A percentile compares a stretch with the other conserved stretches of the same genome.
Conservation (phyloP, 2,888 invertebrate species). For the Laothoe populi region DNA sequence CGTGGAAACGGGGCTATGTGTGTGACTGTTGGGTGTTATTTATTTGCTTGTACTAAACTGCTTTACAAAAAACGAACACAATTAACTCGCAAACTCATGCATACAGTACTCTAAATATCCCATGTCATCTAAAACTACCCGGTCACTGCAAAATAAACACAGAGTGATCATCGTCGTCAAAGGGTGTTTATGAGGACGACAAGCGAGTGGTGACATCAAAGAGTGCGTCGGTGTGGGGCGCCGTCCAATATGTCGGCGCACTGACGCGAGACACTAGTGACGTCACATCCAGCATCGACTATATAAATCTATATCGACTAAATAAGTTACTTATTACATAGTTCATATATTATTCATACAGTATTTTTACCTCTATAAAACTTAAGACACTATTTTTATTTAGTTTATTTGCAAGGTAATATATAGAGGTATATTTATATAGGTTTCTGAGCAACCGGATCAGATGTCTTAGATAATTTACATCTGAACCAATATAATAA, state of each 20-base stretch:
- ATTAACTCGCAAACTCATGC: too few species aligned
- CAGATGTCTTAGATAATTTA: not conserved
- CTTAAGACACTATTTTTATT: not conserved
- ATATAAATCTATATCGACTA: too few species aligned
- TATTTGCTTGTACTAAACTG: too few species aligned
- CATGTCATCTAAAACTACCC: slow-evolving; percentile 1
- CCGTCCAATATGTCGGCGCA: slow-evolving; percentile 58
- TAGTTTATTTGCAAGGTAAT: not conserved
- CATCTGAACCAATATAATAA: not conserved
- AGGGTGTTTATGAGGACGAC: slow-evolving; percentile 30
- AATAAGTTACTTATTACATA: too few species aligned
- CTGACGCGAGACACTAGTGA: slow-evolving; percentile 42
- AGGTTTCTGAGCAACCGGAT: not conserved
- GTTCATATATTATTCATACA: too few species aligned
- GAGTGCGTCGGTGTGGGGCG: slow-evolving; percentile 37
- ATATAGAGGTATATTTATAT: too few species aligned
- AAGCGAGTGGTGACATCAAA: slow-evolving; percentile 58
- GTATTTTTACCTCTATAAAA: too few species aligned
- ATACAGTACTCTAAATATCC: not conserved
- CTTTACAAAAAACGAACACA: too few species aligned
- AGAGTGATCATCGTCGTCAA: slow-evolving; percentile 21
- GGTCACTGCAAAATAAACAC: slow-evolving; percentile 19
- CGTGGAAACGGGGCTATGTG: too few species aligned
- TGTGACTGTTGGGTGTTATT: too few species aligned
- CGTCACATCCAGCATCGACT: slow-evolving; percentile 28